Base-by-base conservation (phyloP, 2,113 vertebrate species). In the Smithornis capensis region DNA sequence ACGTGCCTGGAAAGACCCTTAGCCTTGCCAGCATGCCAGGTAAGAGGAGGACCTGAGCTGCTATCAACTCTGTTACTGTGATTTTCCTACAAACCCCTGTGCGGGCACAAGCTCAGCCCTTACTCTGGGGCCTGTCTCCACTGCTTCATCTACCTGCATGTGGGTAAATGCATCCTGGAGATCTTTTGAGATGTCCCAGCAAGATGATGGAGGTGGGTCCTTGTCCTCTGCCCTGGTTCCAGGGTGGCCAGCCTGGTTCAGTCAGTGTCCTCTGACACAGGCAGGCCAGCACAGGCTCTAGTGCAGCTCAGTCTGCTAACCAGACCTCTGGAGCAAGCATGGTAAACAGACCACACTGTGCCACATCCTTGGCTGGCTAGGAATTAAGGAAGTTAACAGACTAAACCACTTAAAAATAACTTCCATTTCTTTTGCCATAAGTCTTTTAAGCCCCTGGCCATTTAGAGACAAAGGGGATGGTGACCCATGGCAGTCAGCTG, bases 351-450 rank as follows among this genome's bases (percentile, higher is more conserved):
- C 31, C 49, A 27, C 7, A 1, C 57, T 63, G 37, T 62, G 50
- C 63, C 44, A 52, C 24, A 6, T 90, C 87, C 35, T 70, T 74
- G 42, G 40, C 45, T 81, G 62, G 11, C 65, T 73, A 45, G 42
- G 80, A 90, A 47, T 87, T 71, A 71, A 84, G 85, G 92, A 97
- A 94, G 64, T 86, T 92, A 90, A 71, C 56, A 91, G 85, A 90
- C 93, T 93, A 96, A 96, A 96, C 87, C 45, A 49, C 86, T 87
- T 90, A 44, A 87, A 95, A 92, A 85, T 86, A 74, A 90, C 87
- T 94, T 95, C 69, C 5, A 2, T 77, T 90, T 83, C 40, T 81
- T 91, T 76, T 70, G 42, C 38, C 88, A 19, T 38, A 83, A 83
- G 63, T 78, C 59, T 83, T 87, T 68, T 92, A 92, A 96, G 68